Evolutionary conservation across 2,888 invertebrate species (phyloP).

Genomic region (Microctonus hyperodae): DNA sequence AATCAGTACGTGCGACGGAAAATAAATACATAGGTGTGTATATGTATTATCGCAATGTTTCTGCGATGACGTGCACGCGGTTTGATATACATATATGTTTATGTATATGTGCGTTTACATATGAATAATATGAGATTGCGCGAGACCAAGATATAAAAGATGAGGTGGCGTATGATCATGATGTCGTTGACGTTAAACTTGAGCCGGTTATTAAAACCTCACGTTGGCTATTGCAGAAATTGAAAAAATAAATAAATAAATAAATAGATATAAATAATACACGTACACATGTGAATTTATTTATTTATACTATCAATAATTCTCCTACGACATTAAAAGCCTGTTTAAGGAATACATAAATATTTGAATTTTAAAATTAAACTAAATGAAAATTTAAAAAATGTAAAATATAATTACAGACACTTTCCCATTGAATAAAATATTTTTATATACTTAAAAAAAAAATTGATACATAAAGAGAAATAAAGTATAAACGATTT

Average conservation of each 20-base stretch:
- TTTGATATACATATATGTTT: not conserved
- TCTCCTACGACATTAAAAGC: no score
- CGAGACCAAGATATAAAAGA: not conserved
- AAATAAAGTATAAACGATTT: not conserved
- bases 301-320: no score
- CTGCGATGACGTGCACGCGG: not conserved
- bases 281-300: not conserved
- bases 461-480: conserved; percentile 21
- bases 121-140: not conserved
- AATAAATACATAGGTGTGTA: not conserved
- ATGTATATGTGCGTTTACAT: no score
- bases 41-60: not conserved
- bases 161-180: conserved; percentile 20
- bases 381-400: no score
- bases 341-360: not conserved
- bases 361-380: no score
- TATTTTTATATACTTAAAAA: not conserved
- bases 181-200: conserved; percentile 24
- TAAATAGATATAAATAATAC: not conserved
- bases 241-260: not conserved
- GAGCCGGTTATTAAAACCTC: conserved; percentile 24
- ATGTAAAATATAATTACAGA: no score
- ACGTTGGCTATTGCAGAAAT: conserved; percentile 6
- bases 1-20: not conserved
- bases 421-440: no score